Evolutionary conservation across 2,888 invertebrate species (phyloP).

Genomic region (Netelia inedita): DNA sequence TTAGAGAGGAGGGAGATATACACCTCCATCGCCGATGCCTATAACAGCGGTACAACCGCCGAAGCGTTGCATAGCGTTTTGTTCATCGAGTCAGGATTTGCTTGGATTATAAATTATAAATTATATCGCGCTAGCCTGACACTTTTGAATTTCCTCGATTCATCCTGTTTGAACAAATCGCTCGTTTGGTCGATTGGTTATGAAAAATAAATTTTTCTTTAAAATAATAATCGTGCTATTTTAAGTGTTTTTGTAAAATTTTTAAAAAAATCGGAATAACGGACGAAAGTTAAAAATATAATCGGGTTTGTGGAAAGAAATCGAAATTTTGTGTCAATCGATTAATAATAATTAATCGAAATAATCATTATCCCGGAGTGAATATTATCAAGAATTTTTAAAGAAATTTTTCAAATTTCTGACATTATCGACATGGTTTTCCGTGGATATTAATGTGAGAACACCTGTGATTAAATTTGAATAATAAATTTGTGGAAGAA

Average conservation of each 20-base stretch:
- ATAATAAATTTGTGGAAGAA: background rate
- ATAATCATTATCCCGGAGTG: constrained; percentile 10
- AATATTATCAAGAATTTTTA: constrained; percentile 14
- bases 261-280: background rate
- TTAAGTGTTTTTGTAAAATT: constrained; percentile 23
- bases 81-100: constrained; percentile 78
- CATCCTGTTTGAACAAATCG: background rate
- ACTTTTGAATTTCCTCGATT: background rate
- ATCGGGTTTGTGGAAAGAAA: background rate
- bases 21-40: constrained; percentile 77
- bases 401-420: background rate
- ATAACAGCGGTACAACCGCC: constrained; percentile 81
- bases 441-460: background rate
- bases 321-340: background rate
- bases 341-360: background rate
- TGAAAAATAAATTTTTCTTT: background rate
- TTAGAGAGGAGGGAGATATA: constrained; percentile 69
- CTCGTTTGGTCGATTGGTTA: background rate
- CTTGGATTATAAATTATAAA: constrained; percentile 63
- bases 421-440: constrained; percentile 22
- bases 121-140: constrained; percentile 54
- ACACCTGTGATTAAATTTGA: background rate
- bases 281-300: background rate
- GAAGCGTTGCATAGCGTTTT: constrained; percentile 80
- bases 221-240: background rate